phyloP scores from a whole-genome alignment of 1,140 invertebrate genomes.

The Ectropis grisescens region DNA sequence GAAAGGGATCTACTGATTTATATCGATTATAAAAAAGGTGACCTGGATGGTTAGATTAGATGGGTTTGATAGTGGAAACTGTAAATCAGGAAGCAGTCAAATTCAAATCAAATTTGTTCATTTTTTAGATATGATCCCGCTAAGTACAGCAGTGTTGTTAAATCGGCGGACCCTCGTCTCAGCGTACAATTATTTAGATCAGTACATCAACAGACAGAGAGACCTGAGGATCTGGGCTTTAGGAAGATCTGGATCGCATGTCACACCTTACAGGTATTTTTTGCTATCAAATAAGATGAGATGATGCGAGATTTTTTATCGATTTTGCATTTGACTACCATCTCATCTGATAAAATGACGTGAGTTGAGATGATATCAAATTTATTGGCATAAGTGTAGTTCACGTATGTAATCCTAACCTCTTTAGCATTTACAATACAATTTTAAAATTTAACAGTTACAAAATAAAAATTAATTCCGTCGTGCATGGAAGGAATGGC shows the following conservation, averaged over 20 bases:
- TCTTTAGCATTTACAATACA: not conserved
- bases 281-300: not conserved
- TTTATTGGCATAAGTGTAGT: not conserved
- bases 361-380: not conserved
- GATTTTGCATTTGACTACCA: not conserved
- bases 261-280: conserved; percentile 23
- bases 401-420: not conserved
- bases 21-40: not conserved
- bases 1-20: not conserved
- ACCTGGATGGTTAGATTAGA: not conserved
- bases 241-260: conserved; percentile 18
- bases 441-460: no score
- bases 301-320: not conserved
- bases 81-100: not conserved
- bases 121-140: conserved; percentile 24
- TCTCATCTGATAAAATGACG: not conserved
- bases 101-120: not conserved
- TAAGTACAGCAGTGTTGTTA: conserved; percentile 24
- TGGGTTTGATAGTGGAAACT: not conserved
- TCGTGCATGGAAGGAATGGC: no score
- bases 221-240: conserved; percentile 34
- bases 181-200: conserved; percentile 28
- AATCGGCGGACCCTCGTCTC: conserved; percentile 28
- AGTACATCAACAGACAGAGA: conserved; percentile 15
- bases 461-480: no score